phyloP scores from a whole-genome alignment of 2,888 invertebrate species.

The Nymphalis urticae region DNA sequence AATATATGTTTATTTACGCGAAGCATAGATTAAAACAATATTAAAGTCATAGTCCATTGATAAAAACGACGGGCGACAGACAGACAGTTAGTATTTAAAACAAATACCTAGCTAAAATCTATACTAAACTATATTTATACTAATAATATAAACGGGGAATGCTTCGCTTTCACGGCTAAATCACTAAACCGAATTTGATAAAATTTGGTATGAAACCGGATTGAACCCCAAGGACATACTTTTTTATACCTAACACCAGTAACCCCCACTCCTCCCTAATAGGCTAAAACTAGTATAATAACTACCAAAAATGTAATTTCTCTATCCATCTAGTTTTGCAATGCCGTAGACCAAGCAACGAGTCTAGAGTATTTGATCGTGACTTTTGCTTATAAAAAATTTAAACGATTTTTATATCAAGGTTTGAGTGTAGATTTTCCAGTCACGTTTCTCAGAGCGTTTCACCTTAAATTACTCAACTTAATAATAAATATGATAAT shows the following conservation, averaged over 20 bases:
- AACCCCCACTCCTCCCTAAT: too few species aligned
- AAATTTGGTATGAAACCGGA: too few species aligned
- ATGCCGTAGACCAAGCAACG: neutral
- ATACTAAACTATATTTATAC: too few species aligned
- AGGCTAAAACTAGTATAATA: too few species aligned
- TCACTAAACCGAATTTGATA: too few species aligned
- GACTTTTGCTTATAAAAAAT: constrained; percentile 34
- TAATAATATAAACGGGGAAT: too few species aligned
- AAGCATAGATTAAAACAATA: neutral
- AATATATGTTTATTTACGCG: constrained; percentile 24
- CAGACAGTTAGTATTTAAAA: too few species aligned
- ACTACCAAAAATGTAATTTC: neutral
- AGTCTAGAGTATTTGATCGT: neutral
- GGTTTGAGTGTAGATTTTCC: constrained; percentile 17
- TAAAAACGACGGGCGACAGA: neutral
- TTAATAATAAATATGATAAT: neutral
- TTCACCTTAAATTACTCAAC: neutral
- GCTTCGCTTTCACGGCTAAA: too few species aligned
- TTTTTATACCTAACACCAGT: too few species aligned
- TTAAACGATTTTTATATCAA: constrained; percentile 25
- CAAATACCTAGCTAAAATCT: too few species aligned
- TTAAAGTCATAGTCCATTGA: neutral
- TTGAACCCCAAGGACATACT: too few species aligned
- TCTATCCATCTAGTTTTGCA: neutral
- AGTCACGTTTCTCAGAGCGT: constrained; percentile 23